These are phyloP conservation scores for Palloptera scutellata DNA, from an alignment of 2,888 invertebrate species.

Conservation along the genomic window DNA sequence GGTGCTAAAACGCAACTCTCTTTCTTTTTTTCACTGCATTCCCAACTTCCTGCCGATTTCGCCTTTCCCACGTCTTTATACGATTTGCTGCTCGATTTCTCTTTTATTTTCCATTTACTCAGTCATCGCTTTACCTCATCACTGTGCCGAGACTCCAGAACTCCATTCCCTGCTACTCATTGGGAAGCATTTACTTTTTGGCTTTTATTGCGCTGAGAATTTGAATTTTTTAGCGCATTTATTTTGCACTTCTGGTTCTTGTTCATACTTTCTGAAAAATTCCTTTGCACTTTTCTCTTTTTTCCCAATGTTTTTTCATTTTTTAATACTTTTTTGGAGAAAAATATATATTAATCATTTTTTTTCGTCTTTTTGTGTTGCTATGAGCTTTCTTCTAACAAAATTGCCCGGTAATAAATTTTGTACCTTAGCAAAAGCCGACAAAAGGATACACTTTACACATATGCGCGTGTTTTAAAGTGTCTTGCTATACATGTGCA, in stretches of 20 bases:
- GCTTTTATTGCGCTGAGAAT: slow-evolving; percentile 5
- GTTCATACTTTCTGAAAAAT: too few relatives aligned
- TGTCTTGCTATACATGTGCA: slow-evolving; percentile 14
- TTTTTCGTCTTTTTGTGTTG: slow-evolving; percentile 31
- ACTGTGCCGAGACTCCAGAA: too few relatives aligned
- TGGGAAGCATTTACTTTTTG: neutral
- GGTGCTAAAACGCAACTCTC: too few relatives aligned
- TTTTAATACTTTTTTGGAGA: slow-evolving; percentile 44
- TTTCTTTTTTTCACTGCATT: too few relatives aligned
- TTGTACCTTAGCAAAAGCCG: slow-evolving; percentile 49
- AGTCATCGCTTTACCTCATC: too few relatives aligned
- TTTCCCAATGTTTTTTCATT: slow-evolving; percentile 31
- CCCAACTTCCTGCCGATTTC: too few relatives aligned
- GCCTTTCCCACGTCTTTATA: too few relatives aligned
- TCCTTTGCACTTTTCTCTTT: neutral
- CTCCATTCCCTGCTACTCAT: too few relatives aligned
- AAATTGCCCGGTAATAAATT: slow-evolving; percentile 61
- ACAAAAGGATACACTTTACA: slow-evolving; percentile 59
- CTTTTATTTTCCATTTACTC: too few relatives aligned
- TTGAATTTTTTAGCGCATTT: slow-evolving; percentile 19
- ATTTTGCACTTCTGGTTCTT: neutral
- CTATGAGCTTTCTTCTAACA: slow-evolving; percentile 15
- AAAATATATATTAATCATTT: neutral
- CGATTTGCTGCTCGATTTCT: too few relatives aligned
- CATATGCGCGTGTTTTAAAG: slow-evolving; percentile 41